Conservation (phyloP, 2,888 invertebrate species). For the Ariolimax columbianus region DNA sequence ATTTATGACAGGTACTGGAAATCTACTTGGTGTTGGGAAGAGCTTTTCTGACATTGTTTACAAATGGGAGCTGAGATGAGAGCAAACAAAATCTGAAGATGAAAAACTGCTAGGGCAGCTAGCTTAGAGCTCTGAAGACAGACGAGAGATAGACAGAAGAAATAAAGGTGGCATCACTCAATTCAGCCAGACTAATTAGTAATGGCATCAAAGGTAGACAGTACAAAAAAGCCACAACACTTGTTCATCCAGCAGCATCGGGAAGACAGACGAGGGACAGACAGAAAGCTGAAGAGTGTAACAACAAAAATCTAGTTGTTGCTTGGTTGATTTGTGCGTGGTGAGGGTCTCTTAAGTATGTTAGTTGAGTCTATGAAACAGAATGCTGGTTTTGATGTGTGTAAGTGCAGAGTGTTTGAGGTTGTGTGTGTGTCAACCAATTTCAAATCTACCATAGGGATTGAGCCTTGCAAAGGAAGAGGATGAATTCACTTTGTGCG, state of each 20-base stretch:
- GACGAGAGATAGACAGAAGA: slow-evolving; percentile 44
- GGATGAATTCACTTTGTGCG: slow-evolving; percentile 48
- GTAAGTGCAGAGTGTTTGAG: neutral
- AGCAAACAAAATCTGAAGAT: neutral
- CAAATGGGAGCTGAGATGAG: neutral
- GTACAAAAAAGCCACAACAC: slow-evolving; percentile 26
- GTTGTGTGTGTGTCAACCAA: neutral
- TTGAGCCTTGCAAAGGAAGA: slow-evolving; percentile 44
- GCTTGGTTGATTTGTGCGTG: neutral
- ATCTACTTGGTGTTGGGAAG: neutral
- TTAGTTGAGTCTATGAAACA: neutral
- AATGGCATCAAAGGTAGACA: slow-evolving; percentile 34
- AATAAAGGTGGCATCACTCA: neutral
- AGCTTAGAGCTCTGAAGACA: slow-evolving; percentile 15
- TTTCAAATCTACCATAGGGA: slow-evolving; percentile 47
- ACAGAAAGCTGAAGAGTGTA: slow-evolving; percentile 29
- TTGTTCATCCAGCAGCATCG: slow-evolving; percentile 30
- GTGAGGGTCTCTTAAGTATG: slow-evolving; percentile 1
- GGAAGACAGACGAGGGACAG: slow-evolving; percentile 46
- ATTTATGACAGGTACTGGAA: neutral
- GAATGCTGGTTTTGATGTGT: neutral
- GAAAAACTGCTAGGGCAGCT: neutral
- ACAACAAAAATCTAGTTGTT: slow-evolving; percentile 1
- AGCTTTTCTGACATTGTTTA: neutral
- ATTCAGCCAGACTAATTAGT: neutral